These are phyloP conservation scores for Leptopilina syphax DNA, from an alignment of 2,888 invertebrate genomes.

Conservation along the genomic window DNA sequence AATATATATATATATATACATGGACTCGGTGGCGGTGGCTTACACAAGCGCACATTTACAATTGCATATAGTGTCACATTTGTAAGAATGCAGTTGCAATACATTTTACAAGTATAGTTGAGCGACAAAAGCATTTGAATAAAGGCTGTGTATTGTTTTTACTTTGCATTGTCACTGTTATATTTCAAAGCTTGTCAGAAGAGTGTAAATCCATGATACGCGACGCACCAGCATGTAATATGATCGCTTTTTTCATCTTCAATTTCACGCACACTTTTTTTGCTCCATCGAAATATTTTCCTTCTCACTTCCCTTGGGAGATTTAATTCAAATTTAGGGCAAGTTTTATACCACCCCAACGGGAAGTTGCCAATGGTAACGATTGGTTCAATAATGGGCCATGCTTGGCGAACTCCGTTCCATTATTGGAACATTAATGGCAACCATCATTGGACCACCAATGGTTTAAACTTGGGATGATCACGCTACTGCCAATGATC, in stretches of 20 bases:
- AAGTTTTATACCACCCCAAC: background rate
- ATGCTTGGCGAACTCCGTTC: no score
- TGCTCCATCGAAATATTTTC: background rate
- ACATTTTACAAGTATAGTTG: slow-evolving; percentile 29
- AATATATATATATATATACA: no score
- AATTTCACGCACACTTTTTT: background rate
- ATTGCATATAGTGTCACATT: background rate
- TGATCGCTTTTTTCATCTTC: slow-evolving; percentile 51
- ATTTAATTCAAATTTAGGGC: no score
- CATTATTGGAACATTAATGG: no score
- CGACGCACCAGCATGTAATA: slow-evolving; percentile 46
- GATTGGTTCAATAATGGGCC: background rate
- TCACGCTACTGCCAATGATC: no score
- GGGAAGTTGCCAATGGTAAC: background rate
- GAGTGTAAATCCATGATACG: slow-evolving; percentile 62
- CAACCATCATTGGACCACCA: background rate
- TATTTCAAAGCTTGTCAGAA: slow-evolving; percentile 65
- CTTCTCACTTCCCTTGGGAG: no score
- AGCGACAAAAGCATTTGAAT: slow-evolving; percentile 62
- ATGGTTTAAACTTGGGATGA: no score
- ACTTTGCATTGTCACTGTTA: slow-evolving; percentile 62
- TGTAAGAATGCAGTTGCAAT: background rate
- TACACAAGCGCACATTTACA: background rate
- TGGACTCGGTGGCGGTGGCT: background rate
- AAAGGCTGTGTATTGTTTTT: slow-evolving; percentile 67